A percentile compares a stretch with the other conserved stretches of the same genome.
These are phyloP conservation scores for Nestor notabilis DNA, from an alignment of 2,113 vertebrate genomes.

Conservation along the genomic window DNA sequence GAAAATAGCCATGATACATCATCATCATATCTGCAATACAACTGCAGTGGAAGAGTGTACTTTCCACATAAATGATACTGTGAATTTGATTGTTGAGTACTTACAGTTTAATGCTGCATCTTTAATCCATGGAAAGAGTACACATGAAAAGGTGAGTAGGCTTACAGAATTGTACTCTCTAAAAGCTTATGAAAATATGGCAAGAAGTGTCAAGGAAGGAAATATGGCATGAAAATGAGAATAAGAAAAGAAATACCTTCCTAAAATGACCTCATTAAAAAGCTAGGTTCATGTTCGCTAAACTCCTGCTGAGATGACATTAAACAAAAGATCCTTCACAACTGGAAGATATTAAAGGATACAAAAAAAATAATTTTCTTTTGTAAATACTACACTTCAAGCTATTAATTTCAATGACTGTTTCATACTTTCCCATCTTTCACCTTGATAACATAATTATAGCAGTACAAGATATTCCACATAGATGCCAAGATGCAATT, in stretches of 20 bases:
- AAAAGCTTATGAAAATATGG: background rate
- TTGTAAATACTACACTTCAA: conserved; percentile 56
- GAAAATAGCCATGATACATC: background rate
- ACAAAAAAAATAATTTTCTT: conserved; percentile 43
- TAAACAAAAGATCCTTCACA: conserved; percentile 38
- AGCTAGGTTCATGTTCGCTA: conserved; percentile 28
- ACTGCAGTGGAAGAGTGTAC: background rate
- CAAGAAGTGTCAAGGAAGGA: background rate
- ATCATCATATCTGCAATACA: background rate
- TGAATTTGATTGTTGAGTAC: background rate
- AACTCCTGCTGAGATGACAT: conserved; percentile 33
- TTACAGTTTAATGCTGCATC: background rate
- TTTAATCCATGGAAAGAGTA: background rate
- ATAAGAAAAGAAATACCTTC: background rate
- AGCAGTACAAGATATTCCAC: conserved; percentile 54
- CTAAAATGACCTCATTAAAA: conserved; percentile 32
- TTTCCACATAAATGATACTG: background rate
- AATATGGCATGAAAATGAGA: background rate
- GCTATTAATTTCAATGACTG: conserved; percentile 55
- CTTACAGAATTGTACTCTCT: background rate
- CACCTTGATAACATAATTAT: conserved; percentile 70
- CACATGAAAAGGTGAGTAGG: background rate
- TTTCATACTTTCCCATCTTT: conserved; percentile 63
- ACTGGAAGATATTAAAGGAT: conserved; percentile 42
- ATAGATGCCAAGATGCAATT: conserved; percentile 49